These are phyloP conservation scores for Eubucco bourcierii DNA, from an alignment of 2,113 vertebrate species.

Conservation along the genomic window DNA sequence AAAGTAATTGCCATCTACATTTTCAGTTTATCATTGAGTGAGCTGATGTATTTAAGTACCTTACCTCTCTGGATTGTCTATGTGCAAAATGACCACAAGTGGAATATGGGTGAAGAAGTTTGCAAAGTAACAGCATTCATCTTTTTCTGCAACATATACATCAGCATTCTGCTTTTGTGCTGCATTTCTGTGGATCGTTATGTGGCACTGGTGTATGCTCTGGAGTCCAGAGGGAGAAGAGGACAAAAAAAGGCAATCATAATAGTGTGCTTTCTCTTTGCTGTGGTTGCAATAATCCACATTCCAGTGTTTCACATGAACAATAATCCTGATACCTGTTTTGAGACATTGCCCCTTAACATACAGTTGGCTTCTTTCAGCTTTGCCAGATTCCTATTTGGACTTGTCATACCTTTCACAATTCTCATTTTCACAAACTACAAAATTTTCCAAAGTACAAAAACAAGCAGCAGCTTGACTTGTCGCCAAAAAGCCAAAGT, in stretches of 20 bases:
- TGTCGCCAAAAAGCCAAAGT: constrained; percentile 75
- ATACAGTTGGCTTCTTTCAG: constrained; percentile 50
- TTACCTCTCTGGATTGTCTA: constrained; percentile 87
- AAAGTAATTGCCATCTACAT: constrained; percentile 86
- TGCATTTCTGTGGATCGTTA: constrained; percentile 90
- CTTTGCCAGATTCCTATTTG: constrained; percentile 75
- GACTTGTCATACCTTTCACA: constrained; percentile 80
- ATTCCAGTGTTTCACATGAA: constrained; percentile 70
- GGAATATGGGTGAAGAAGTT: constrained; percentile 58
- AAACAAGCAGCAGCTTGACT: constrained; percentile 56
- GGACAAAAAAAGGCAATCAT: constrained; percentile 31
- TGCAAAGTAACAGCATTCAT: constrained; percentile 85
- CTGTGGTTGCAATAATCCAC: constrained; percentile 67
- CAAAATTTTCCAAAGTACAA: constrained; percentile 68
- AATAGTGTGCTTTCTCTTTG: constrained; percentile 38
- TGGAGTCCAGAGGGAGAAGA: constrained; percentile 78
- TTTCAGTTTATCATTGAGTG: constrained; percentile 83
- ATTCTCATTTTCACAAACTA: constrained; percentile 79
- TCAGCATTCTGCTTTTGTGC: constrained; percentile 89
- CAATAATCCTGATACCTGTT: constrained; percentile 62
- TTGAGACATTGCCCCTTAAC: constrained; percentile 74
- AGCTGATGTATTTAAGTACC: constrained; percentile 85
- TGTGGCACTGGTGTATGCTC: constrained; percentile 76
- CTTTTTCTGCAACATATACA: constrained; percentile 96
- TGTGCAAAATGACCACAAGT: constrained; percentile 58